phyloP scores from a whole-genome alignment of 1,140 invertebrate species.

The Hydropsyche tenuis region DNA sequence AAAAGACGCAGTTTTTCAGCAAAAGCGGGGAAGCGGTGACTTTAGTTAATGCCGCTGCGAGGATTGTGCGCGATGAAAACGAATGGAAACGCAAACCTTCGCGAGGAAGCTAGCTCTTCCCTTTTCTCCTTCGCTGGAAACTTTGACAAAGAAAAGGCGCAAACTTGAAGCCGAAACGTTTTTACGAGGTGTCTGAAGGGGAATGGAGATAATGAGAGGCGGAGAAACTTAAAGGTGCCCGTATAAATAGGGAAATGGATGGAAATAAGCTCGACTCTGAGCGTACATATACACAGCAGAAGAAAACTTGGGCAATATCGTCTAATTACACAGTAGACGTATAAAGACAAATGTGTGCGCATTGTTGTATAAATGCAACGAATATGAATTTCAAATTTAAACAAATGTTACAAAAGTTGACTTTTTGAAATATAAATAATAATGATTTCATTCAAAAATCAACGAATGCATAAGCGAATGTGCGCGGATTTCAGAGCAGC shows the following conservation, averaged over 20 bases:
- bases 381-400: no score
- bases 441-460: no score
- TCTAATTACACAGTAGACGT: no score
- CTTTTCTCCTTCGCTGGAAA: background rate
- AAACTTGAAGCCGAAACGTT: conserved; percentile 23
- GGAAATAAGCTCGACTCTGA: background rate
- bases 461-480: no score
- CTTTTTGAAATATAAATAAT: no score
- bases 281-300: no score
- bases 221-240: background rate
- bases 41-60: background rate
- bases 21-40: background rate
- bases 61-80: background rate
- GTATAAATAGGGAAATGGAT: conserved; percentile 8
- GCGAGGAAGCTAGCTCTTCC: background rate
- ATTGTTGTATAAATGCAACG: no score
- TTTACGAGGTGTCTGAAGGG: conserved; percentile 18
- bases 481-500: no score
- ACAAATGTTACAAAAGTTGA: no score
- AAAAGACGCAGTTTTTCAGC: background rate
- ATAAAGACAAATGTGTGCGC: no score
- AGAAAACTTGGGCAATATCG: no score
- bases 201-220: background rate
- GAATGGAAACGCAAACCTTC: conserved; percentile 18
- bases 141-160: conserved; percentile 26